phyloP scores from a whole-genome alignment of 2,797 vertebrate genomes.

The Sternotherus odoratus region DNA sequence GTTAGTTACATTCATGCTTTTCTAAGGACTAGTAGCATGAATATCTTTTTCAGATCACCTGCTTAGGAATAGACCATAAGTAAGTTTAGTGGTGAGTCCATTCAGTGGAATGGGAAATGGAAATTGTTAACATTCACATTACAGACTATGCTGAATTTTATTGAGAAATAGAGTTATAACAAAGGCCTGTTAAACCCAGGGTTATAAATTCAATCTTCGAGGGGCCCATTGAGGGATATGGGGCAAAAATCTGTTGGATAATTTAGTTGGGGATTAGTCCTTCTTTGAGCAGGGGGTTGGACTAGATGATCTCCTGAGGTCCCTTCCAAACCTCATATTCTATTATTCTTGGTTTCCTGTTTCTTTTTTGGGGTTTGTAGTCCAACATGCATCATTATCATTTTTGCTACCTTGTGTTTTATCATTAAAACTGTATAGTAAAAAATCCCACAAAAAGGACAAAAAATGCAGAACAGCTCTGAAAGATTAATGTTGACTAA shows the following conservation, averaged over 20 bases:
- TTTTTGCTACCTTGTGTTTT: conserved; percentile 7
- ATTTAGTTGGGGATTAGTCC: no score
- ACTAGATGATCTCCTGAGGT: no score
- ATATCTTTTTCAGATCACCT: conserved; percentile 63
- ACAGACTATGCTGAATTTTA: conserved; percentile 30
- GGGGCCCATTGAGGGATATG: no score
- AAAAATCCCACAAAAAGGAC: neutral
- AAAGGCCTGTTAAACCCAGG: neutral
- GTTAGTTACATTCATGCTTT: conserved; percentile 5
- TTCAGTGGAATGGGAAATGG: conserved; percentile 59
- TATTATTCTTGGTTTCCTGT: neutral
- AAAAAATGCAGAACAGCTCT: neutral
- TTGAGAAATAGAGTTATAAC: conserved; percentile 1
- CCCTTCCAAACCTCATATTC: no score
- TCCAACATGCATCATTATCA: neutral
- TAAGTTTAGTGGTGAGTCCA: conserved; percentile 59
- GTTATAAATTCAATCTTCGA: no score
- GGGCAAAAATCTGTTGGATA: no score
- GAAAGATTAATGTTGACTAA: neutral
- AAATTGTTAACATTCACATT: conserved; percentile 64
- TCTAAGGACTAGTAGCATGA: conserved; percentile 65
- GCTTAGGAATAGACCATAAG: conserved; percentile 41
- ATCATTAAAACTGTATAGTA: neutral
- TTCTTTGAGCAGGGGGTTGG: no score
- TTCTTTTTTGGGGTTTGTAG: neutral